These are phyloP conservation scores for Pachydiplax longipennis DNA, from an alignment of 2,888 invertebrate species.

Conservation along the genomic window DNA sequence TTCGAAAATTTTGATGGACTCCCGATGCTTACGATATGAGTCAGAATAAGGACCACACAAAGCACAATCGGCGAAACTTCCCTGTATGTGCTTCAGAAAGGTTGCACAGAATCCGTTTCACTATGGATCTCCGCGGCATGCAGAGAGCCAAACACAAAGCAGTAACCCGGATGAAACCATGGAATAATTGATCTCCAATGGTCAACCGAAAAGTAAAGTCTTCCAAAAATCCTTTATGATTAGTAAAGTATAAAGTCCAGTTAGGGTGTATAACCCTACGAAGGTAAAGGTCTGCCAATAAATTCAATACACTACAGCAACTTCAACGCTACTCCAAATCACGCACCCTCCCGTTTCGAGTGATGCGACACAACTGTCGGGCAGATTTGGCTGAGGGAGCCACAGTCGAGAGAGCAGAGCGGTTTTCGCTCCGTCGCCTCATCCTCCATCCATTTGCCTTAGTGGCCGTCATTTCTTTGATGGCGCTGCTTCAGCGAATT, in stretches of 20 bases:
- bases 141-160: slow-evolving; percentile 20
- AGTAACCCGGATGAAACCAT: slow-evolving; percentile 13
- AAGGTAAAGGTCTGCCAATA: background rate
- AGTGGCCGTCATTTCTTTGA: no score
- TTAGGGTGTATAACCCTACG: background rate
- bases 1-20: background rate
- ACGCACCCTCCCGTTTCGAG: background rate
- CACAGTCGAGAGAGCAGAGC: background rate
- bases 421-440: no score
- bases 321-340: background rate
- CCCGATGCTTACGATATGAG: background rate
- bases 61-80: background rate
- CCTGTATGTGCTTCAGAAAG: background rate
- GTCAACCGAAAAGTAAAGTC: background rate
- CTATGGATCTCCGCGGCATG: slow-evolving; percentile 32
- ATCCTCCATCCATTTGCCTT: no score
- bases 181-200: slow-evolving; percentile 11
- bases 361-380: slow-evolving; percentile 25
- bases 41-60: background rate
- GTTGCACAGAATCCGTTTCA: background rate
- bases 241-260: background rate
- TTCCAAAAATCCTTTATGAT: background rate
- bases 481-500: no score
- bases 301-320: background rate
- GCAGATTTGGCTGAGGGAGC: background rate